Evolutionary conservation across 2,888 invertebrate genomes (phyloP), one percentile per base, ranked within the genome.

Genomic region (Hymenopus coronatus): DNA sequence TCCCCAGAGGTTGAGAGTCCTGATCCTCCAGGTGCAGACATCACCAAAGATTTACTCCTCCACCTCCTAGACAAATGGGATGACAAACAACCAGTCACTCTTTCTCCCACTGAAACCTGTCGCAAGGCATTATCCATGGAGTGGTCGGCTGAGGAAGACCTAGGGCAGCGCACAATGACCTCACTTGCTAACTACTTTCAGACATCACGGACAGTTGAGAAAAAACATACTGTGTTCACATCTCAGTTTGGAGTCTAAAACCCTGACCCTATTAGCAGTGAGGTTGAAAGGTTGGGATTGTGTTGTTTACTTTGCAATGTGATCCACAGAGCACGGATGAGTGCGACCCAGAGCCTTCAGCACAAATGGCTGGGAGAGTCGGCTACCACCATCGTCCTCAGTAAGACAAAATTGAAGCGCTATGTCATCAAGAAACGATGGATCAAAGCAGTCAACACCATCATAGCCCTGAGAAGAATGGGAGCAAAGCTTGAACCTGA

Each of bases 341-440:
- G 96, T 40, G 96, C 97, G 0, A 94, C 94, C 40, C 95, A 96
- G 90, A 96, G 97, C 28, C 93, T 98, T 92, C 95, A 95, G 28
- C 98, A 98, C 93, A 96, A 95, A 9, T 98, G 98, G 98, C 94
- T 98, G 91, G 94, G 94, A 90, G 94, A 95, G 90, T 94, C 95
- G 1, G 94, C 95, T 85, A 96, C 89, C 20, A 90, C 89, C 54
- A 89, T 90, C 90, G 92, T 92, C 33, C 95, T 97, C 90, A 96
- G 96, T 91, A 98, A 97, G 93, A 95, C 96, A 46, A 97, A 97
- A 92, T 94, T 98, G 91, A 97, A 97, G 93, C 94, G 97, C 90
- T 98, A 98, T 93, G 98, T 98, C 90, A 98, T 97, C 93, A 97
- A 97, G 93, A 96, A 97, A 92, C 95, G 98, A 85, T 98, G 98